Percentiles rank a stretch among this genome's conserved stretches.
Evolutionary conservation across 2,888 invertebrate genomes (phyloP).

Genomic region (Itoplectis maculator): DNA sequence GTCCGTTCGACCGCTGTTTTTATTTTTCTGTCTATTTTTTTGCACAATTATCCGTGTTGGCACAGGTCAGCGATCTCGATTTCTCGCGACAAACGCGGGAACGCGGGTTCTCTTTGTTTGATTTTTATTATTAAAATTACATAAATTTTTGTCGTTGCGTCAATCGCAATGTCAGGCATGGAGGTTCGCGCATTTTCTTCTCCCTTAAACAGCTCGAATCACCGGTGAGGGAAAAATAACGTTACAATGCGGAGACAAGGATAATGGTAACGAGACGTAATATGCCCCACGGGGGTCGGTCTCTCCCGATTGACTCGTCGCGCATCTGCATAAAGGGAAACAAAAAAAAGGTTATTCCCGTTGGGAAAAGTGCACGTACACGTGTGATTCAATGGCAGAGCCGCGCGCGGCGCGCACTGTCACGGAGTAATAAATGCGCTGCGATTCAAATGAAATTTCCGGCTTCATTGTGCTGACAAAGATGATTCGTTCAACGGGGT

Average conservation of each 20-base stretch:
- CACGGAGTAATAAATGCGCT: slow-evolving; percentile 67
- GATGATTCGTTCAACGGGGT: slow-evolving; percentile 65
- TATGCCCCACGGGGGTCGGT: not conserved
- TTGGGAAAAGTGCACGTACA: slow-evolving; percentile 34
- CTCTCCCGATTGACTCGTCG: slow-evolving; percentile 23
- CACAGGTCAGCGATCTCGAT: too few relatives aligned
- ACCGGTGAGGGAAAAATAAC: not conserved
- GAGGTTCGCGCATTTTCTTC: not conserved
- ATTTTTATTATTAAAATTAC: too few relatives aligned
- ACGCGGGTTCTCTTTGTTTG: too few relatives aligned
- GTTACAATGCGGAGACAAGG: not conserved
- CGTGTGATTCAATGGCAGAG: slow-evolving; percentile 51
- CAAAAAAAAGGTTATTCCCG: not conserved
- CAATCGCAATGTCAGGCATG: too few relatives aligned
- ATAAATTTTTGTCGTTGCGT: too few relatives aligned
- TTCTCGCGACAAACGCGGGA: too few relatives aligned
- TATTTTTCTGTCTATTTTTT: too few relatives aligned
- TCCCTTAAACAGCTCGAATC: not conserved
- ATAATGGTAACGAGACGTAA: slow-evolving; percentile 28
- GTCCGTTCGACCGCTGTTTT: too few relatives aligned
- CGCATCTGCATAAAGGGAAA: slow-evolving; percentile 26
- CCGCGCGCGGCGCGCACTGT: slow-evolving; percentile 8
- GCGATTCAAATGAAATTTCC: slow-evolving; percentile 76
- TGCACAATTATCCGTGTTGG: too few relatives aligned
- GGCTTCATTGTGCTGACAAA: slow-evolving; percentile 70